These are phyloP conservation scores for Coptotermes formosanus DNA, from an alignment of 1,140 invertebrate genomes.

Conservation along the genomic window DNA sequence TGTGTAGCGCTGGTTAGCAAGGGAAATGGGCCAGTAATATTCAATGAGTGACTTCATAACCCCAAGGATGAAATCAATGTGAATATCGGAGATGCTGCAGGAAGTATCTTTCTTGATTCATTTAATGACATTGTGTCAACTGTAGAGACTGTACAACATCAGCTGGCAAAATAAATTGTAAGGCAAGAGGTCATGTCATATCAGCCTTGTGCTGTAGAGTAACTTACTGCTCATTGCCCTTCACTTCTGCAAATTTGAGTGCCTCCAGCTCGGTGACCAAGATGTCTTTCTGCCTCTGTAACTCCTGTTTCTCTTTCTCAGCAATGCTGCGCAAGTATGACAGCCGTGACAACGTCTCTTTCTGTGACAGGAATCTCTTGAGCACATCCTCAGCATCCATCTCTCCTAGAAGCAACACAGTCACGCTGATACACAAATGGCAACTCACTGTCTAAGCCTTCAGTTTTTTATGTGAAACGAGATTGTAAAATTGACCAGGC, in stretches of 20 bases:
- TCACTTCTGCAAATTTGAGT: constrained; percentile 74
- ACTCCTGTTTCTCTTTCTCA: constrained; percentile 67
- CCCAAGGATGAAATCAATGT: too few species aligned
- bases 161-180: background rate
- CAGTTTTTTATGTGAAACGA: too few species aligned
- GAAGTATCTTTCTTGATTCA: too few species aligned
- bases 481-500: too few species aligned
- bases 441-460: too few species aligned
- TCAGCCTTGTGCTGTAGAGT: background rate
- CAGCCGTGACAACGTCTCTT: constrained; percentile 64
- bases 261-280: constrained; percentile 69
- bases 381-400: constrained; percentile 70
- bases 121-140: too few species aligned
- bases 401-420: constrained; percentile 52
- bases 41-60: too few species aligned
- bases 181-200: background rate
- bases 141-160: too few species aligned
- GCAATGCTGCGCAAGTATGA: constrained; percentile 64
- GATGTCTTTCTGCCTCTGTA: constrained; percentile 66
- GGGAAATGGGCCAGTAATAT: too few species aligned
- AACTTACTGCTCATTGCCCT: constrained; percentile 73
- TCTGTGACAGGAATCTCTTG: constrained; percentile 68
- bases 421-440: too few species aligned
- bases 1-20: too few species aligned
- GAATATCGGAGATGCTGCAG: too few species aligned